Base-by-base conservation (phyloP, 2,797 vertebrate species). In the Pelobates cultripes region DNA sequence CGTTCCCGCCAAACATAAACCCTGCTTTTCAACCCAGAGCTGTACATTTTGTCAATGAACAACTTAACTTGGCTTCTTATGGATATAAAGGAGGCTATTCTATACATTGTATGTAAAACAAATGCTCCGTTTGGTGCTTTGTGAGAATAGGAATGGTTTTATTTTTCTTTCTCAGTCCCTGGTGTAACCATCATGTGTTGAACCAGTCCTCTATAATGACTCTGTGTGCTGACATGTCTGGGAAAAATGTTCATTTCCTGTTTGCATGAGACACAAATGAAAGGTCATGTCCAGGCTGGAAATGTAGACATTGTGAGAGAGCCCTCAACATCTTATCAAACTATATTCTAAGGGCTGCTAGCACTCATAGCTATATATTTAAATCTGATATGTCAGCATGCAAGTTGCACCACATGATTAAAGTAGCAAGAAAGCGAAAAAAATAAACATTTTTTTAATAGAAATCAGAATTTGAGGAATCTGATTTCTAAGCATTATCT, bases 191-290 rank as follows among this genome's bases (percentile, higher is more conserved):
- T 40, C 28, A 63, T 63, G 10, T 28, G 70, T 14, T 73, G 12
- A 43, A 14, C 47, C 51, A 43, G 28, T 41, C 8, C 53, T 72
- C 40, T 17, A n/a, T 70, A 5, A 53, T 3, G 53, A 40, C 51
- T 68, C 43, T 55, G 3, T 55, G 47, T 61, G 14, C 63, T 77
- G 81, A 43, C 55, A 43, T 43, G 82, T 73, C 72, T 79, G 82
- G 82, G 82, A 83, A 83, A 78, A 79, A 61, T 53, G 15, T 60
- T 79, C 44, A 79, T 79, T 79, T 83, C 82, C 82, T 83, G 77
- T 79, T 75, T 75, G 77, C 67, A 55, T 75, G 42, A 75, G 43
- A 63, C 77, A 13, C 72, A 75, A 69, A 75, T 70, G 57, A 70
- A 69, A 53, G 81, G 78, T 83, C 77, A 83, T 61, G 64, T 70